Percentiles rank a stretch among this genome's conserved stretches.
Evolutionary conservation across 2,888 invertebrate species (phyloP).

Genomic region (Drosophila differens): DNA sequence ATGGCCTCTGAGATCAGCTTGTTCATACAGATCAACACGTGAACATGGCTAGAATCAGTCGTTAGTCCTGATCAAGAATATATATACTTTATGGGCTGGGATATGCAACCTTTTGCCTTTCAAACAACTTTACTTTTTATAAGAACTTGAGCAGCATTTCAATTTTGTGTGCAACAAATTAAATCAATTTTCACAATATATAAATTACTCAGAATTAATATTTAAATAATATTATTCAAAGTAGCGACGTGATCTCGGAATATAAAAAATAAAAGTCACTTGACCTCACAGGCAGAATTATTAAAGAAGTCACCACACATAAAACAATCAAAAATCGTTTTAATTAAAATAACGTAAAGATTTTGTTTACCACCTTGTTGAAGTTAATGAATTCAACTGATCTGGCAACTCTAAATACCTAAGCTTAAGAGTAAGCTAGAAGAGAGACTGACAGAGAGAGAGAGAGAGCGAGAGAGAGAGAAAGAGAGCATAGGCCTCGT

Average conservation of each 20-base stretch:
- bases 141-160: not conserved
- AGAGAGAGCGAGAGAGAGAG: not conserved
- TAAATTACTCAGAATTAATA: not conserved
- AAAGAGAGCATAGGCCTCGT: conserved; percentile 20
- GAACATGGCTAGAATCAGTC: not conserved
- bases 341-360: not conserved
- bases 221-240: not conserved
- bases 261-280: not conserved
- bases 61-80: not conserved
- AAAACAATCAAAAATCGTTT: not conserved
- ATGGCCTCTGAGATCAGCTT: not conserved
- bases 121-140: not conserved
- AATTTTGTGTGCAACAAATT: not conserved
- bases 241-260: not conserved
- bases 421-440: conserved; percentile 8
- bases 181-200: not conserved
- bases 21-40: not conserved
- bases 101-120: not conserved
- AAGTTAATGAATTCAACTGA: not conserved
- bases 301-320: not conserved
- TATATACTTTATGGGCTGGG: not conserved
- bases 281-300: not conserved
- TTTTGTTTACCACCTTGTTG: not conserved
- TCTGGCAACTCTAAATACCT: conserved; percentile 33
- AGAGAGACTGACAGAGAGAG: not conserved